Percentiles rank a stretch among this genome's conserved stretches.
phyloP scores from a whole-genome alignment of 2,113 vertebrate genomes.

The Platichthys flesus region DNA sequence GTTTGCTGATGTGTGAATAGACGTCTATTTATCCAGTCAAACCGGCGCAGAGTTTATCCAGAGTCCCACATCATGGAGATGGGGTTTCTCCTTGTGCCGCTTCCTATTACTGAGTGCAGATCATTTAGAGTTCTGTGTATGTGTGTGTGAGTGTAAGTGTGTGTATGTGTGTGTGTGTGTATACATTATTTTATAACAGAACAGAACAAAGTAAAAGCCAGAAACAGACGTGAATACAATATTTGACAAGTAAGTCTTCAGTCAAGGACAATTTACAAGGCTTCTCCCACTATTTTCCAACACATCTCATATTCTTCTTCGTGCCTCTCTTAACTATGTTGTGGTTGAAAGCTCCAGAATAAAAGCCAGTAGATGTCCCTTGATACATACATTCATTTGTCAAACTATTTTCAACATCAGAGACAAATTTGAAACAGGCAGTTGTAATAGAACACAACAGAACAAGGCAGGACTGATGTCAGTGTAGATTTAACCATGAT shows the following conservation, averaged over 20 bases:
- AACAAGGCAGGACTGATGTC: no score
- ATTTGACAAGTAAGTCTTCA: background rate
- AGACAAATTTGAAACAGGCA: no score
- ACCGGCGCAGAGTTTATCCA: slow-evolving; percentile 67
- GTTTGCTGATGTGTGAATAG: slow-evolving; percentile 54
- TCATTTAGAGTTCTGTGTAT: slow-evolving; percentile 40
- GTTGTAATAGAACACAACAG: no score
- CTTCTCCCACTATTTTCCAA: no score
- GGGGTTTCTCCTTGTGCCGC: slow-evolving; percentile 50
- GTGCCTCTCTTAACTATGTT: background rate
- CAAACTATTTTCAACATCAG: no score
- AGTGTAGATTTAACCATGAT: no score
- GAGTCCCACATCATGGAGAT: slow-evolving; percentile 65
- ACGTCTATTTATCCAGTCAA: slow-evolving; percentile 59
- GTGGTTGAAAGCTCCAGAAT: no score
- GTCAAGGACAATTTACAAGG: no score
- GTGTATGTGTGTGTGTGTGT: slow-evolving; percentile 2
- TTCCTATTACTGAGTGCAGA: slow-evolving; percentile 51
- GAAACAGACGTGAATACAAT: background rate
- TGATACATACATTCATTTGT: no score
- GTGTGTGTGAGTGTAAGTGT: slow-evolving; percentile 20
- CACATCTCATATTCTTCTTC: no score
- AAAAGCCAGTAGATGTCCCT: no score
- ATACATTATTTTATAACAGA: background rate
- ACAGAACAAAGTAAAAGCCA: background rate